Conservation (phyloP, 1,140 invertebrate genomes). For the Drosophila insularis region DNA sequence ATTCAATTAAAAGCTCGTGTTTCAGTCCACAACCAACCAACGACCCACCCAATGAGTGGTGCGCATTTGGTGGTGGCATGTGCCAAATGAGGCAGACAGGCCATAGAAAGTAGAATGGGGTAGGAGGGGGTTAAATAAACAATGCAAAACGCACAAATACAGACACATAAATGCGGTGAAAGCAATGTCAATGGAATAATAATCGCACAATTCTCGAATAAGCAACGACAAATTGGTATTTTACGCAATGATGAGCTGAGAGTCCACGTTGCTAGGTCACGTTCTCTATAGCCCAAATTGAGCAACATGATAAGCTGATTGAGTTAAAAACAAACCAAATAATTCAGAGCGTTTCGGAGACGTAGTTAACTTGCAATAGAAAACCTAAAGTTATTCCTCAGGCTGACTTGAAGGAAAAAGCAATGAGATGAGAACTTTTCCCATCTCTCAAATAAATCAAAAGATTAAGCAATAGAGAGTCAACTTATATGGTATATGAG, state of each 20-base stretch:
- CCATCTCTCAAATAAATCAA: too few species aligned
- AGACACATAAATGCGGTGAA: neutral
- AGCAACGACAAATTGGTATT: slow-evolving; percentile 5
- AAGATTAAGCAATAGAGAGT: too few species aligned
- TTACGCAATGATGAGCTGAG: slow-evolving; percentile 4
- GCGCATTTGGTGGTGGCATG: neutral
- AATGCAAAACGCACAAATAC: neutral
- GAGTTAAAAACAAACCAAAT: neutral
- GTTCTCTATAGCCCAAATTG: slow-evolving; percentile 13
- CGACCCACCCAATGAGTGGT: neutral
- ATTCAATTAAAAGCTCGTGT: slow-evolving; percentile 49
- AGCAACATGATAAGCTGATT: slow-evolving; percentile 2
- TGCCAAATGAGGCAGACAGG: neutral
- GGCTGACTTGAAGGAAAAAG: too few species aligned
- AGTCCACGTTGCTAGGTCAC: slow-evolving; percentile 35
- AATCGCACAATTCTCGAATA: slow-evolving; percentile 7
- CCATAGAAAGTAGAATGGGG: too few species aligned
- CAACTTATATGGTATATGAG: neutral
- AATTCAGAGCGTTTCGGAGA: too few species aligned
- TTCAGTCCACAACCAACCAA: neutral
- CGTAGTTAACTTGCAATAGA: too few species aligned
- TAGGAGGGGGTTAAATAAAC: neutral
- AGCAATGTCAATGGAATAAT: slow-evolving; percentile 13
- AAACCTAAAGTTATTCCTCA: too few species aligned
- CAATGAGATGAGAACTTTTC: too few species aligned